Evolutionary conservation across 1,140 invertebrate genomes (phyloP), one percentile per base, ranked within the genome.

Genomic region (Bombus pascuorum): DNA sequence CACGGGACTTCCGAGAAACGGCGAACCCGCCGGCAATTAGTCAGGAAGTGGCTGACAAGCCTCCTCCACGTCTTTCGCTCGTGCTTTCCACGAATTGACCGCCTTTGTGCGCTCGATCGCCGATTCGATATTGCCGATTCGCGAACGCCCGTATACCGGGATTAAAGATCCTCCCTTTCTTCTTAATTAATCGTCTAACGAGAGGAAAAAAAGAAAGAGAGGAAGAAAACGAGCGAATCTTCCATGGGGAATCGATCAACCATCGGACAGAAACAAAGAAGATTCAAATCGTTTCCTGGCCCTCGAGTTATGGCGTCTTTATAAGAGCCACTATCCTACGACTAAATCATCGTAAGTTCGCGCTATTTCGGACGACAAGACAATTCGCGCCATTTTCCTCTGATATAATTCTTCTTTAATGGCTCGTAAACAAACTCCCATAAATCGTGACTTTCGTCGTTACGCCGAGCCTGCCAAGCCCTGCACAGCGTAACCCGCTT

Each of bases 1-100:
- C 86, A 87, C 84, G 84, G 76, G 83, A 91, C 85, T 92, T 92
- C 89, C 90, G 86, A 85, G 88, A 83, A 87, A 90, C 86, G 86
- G 85, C 76, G 86, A 88, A 87, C 86, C 74, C 76, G 70, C 83
- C 86, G 87, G 86, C 91, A 92, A 92, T 92, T 92, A 92, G 91
- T 91, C 91, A 91, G 91, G 91, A 91, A 91, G 91, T 92, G 87
- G 85, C 87, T 87, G 90, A 88, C 91, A 90, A 90, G 87, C 91
- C 89, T 87, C 85, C 83, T 86, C 89, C 86, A 70, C 86, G 85
- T 87, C 65, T 76, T 57, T 44, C 77, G 74, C 73, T 72, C 85
- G 86, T 85, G 88, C 89, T 90, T 90, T 90, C 59, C 59, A 65
- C 86, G 88, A 85, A 90, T 85, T 80, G 88, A 79, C 83, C 87